Evolutionary conservation across 2,888 invertebrate species (phyloP).

Genomic region (Scaptodrosophila latifasciaeformis): DNA sequence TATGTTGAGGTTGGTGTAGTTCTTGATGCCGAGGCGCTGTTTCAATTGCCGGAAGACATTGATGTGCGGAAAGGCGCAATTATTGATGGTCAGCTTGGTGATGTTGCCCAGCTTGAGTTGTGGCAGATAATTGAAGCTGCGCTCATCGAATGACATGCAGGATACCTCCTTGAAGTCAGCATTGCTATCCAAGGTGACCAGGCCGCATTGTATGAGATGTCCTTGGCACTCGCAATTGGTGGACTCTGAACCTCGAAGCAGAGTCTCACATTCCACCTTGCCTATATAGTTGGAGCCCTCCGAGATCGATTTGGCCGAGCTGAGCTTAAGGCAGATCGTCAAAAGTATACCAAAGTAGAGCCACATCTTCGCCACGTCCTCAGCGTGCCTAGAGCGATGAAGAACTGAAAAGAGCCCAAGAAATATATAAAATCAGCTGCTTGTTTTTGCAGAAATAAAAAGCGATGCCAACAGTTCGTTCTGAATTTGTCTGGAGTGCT

Average conservation of each 20-base stretch:
- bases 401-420: background rate
- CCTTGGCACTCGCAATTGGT: slow-evolving; percentile 51
- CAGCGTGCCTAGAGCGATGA: background rate
- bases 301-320: slow-evolving; percentile 3
- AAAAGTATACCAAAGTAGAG: background rate
- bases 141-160: slow-evolving; percentile 47
- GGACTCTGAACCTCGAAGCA: slow-evolving; percentile 35
- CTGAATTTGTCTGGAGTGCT: too few species aligned
- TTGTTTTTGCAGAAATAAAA: background rate
- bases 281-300: slow-evolving; percentile 32
- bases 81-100: slow-evolving; percentile 33
- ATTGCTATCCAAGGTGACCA: slow-evolving; percentile 42
- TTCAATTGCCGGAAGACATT: slow-evolving; percentile 40
- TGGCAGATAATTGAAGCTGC: slow-evolving; percentile 50
- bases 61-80: slow-evolving; percentile 50
- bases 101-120: slow-evolving; percentile 44
- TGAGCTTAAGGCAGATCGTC: background rate
- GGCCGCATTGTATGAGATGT: slow-evolving; percentile 52
- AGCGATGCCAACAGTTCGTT: too few species aligned
- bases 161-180: slow-evolving; percentile 36
- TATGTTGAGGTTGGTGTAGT: slow-evolving; percentile 46
- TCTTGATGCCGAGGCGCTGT: slow-evolving; percentile 39
- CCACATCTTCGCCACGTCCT: background rate
- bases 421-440: background rate
- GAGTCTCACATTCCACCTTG: slow-evolving; percentile 41